phyloP scores from a whole-genome alignment of 2,888 invertebrate species.

The Heteromurus nitidus region DNA sequence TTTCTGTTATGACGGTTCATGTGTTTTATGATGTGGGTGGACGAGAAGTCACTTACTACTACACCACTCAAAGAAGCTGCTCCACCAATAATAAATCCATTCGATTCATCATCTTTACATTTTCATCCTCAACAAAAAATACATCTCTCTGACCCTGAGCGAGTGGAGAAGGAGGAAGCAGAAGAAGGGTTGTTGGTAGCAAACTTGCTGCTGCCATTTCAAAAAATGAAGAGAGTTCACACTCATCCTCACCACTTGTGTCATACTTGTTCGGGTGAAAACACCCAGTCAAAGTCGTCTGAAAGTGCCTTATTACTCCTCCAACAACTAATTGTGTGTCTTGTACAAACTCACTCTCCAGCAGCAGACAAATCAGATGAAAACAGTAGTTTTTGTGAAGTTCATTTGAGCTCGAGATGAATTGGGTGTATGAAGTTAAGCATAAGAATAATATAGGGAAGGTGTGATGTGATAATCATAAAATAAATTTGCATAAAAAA shows the following conservation, averaged over 20 bases:
- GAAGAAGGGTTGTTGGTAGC: too few species aligned
- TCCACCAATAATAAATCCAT: background rate
- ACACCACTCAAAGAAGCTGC: conserved; percentile 1
- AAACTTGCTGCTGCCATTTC: conserved; percentile 10
- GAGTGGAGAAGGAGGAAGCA: too few species aligned
- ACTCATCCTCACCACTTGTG: conserved; percentile 3
- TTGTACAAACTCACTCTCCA: too few species aligned
- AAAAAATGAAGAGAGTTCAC: conserved; percentile 36
- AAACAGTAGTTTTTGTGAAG: too few species aligned
- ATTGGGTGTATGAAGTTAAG: too few species aligned
- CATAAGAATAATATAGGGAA: too few species aligned
- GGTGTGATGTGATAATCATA: conserved; percentile 4
- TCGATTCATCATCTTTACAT: background rate
- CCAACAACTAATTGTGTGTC: too few species aligned
- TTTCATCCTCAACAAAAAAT: conserved; percentile 1
- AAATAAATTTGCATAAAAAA: background rate
- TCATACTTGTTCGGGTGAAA: background rate
- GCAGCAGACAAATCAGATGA: too few species aligned
- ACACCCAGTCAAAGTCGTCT: background rate
- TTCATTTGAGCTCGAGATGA: too few species aligned
- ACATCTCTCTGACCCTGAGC: too few species aligned
- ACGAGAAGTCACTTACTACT: background rate
- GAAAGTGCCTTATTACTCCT: too few species aligned
- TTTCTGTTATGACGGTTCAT: conserved; percentile 33
- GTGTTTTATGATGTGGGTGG: conserved; percentile 49